Percentiles rank a stretch among this genome's conserved stretches.
These are phyloP conservation scores for Babylonia areolata DNA, from an alignment of 1,140 invertebrate species.

Conservation along the genomic window DNA sequence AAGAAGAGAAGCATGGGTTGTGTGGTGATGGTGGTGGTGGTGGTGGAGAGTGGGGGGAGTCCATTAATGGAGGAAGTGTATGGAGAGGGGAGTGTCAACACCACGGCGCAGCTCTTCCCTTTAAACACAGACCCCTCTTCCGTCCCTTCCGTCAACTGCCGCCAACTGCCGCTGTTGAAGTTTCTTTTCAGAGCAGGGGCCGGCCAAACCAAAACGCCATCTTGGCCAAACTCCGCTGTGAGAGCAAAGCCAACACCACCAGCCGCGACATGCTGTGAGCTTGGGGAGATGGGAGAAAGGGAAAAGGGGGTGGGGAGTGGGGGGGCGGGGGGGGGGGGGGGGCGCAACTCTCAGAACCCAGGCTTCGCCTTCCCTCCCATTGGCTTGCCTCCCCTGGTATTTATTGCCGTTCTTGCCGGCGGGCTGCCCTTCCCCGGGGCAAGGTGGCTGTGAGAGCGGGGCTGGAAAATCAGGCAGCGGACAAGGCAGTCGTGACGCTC, in stretches of 20 bases:
- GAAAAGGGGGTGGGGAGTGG: background rate
- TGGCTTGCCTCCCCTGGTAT: no score
- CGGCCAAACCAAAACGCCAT: background rate
- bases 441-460: background rate
- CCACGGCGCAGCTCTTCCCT: background rate
- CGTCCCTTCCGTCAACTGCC: background rate
- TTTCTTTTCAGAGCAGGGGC: background rate
- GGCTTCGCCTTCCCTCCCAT: no score
- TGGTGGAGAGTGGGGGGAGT: background rate
- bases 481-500: slow-evolving; percentile 19
- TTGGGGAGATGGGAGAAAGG: background rate
- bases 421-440: background rate
- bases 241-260: background rate
- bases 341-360: background rate
- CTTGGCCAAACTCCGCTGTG: background rate
- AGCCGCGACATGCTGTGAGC: background rate
- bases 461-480: background rate
- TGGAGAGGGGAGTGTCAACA: background rate
- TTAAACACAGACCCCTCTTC: background rate
- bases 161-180: background rate
- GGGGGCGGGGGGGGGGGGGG: background rate
- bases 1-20: background rate
- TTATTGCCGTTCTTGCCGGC: background rate
- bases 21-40: background rate
- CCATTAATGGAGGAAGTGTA: background rate